Evolutionary conservation across 2,113 vertebrate species (phyloP).

Genomic region (Onychostoma macrolepis): DNA sequence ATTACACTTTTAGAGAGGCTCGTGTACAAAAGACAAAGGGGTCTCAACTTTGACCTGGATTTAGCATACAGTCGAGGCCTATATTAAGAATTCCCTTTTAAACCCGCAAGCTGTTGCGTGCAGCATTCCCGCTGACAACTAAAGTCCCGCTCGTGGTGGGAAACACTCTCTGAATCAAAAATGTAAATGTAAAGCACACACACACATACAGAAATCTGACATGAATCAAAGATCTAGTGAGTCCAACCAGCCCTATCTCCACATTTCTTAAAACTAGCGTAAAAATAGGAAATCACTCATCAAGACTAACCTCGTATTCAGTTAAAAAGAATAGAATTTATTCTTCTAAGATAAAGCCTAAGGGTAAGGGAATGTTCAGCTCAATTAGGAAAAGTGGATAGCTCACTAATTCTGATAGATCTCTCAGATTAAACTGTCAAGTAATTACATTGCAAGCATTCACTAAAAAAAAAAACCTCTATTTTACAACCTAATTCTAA

Average conservation of each 20-base stretch:
- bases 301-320: background rate
- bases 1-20: slow-evolving; percentile 10
- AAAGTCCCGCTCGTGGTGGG: background rate
- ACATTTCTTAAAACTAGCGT: slow-evolving; percentile 17
- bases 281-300: slow-evolving; percentile 33
- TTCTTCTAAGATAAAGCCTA: slow-evolving; percentile 32
- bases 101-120: background rate
- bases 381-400: slow-evolving; percentile 43
- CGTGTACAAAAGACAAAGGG: slow-evolving; percentile 8
- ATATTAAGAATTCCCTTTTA: slow-evolving; percentile 29
- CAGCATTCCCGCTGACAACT: background rate
- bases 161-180: background rate
- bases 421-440: slow-evolving; percentile 28
- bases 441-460: slow-evolving; percentile 19
- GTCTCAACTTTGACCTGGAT: slow-evolving; percentile 23
- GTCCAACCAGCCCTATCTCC: background rate
- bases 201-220: background rate
- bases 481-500: slow-evolving; percentile 1
- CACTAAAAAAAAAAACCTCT: slow-evolving; percentile 12
- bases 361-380: slow-evolving; percentile 26
- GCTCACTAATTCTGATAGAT: slow-evolving; percentile 35
- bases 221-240: slow-evolving; percentile 20
- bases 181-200: background rate
- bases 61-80: slow-evolving; percentile 38
- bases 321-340: background rate